Percentiles rank a stretch among this genome's conserved stretches.
Evolutionary conservation across 1,140 invertebrate species (phyloP).

Genomic region (Andricus grossulariae): DNA sequence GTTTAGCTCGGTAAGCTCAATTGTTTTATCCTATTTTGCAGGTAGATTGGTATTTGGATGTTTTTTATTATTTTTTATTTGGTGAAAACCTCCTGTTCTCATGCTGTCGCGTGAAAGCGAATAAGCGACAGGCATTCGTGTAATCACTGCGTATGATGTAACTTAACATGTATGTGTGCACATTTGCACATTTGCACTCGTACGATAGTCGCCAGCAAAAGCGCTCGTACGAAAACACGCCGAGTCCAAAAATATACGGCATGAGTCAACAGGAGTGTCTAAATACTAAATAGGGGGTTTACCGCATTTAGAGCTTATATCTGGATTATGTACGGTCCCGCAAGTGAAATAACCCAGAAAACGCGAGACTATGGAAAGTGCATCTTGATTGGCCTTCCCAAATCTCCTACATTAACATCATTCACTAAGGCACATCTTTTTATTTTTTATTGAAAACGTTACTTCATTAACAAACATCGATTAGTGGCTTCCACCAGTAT

Average conservation of each 20-base stretch:
- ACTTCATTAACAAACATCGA: no score
- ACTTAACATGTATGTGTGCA: slow-evolving; percentile 33
- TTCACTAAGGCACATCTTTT: no score
- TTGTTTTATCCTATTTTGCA: slow-evolving; percentile 8
- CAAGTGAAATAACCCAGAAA: slow-evolving; percentile 57
- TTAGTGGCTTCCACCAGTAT: no score
- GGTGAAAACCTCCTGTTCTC: background rate
- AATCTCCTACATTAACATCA: background rate
- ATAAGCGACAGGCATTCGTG: background rate
- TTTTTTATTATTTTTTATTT: slow-evolving; percentile 24
- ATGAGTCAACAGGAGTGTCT: slow-evolving; percentile 64
- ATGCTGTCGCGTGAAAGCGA: background rate
- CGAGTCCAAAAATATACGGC: slow-evolving; percentile 57
- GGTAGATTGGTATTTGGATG: slow-evolving; percentile 13
- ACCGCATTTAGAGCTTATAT: slow-evolving; percentile 63
- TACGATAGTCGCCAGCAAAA: slow-evolving; percentile 36
- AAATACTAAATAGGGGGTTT: slow-evolving; percentile 67
- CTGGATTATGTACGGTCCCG: slow-evolving; percentile 58
- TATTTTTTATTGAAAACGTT: no score
- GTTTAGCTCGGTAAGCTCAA: background rate
- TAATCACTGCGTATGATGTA: slow-evolving; percentile 47
- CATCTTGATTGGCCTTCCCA: background rate
- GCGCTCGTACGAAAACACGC: slow-evolving; percentile 60
- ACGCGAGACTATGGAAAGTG: slow-evolving; percentile 39
- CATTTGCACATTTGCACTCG: background rate